Conservation (phyloP, 2,888 invertebrate species). For the Cryptosula pallasiana region DNA sequence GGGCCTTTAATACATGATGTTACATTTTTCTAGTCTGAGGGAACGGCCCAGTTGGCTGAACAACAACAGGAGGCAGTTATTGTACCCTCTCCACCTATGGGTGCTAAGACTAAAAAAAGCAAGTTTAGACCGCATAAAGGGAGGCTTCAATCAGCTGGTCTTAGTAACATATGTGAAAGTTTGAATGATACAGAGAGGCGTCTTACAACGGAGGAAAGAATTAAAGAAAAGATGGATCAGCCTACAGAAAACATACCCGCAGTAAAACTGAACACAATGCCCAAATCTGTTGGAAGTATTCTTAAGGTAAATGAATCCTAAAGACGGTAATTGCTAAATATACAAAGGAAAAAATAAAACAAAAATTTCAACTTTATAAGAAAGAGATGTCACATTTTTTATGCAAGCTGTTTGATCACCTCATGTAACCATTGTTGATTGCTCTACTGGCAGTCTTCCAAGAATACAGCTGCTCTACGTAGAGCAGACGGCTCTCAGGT, state of each 20-base stretch:
- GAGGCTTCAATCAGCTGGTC: constrained; percentile 36
- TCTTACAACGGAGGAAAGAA: constrained; percentile 34
- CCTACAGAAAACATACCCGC: not conserved
- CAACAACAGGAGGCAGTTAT: not conserved
- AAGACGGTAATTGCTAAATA: too few relatives aligned
- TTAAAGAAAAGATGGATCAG: constrained; percentile 29
- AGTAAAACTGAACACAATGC: constrained; percentile 15
- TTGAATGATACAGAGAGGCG: constrained; percentile 42
- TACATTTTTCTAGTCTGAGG: too few relatives aligned
- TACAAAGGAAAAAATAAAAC: too few relatives aligned
- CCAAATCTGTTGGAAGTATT: constrained; percentile 18
- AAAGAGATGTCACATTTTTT: too few relatives aligned
- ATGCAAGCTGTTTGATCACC: too few relatives aligned
- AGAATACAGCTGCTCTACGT: too few relatives aligned
- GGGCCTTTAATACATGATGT: too few relatives aligned
- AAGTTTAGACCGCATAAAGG: constrained; percentile 42
- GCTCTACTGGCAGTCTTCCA: too few relatives aligned
- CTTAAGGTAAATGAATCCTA: constrained; percentile 24
- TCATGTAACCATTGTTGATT: too few relatives aligned
- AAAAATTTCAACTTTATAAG: too few relatives aligned
- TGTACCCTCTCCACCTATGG: not conserved
- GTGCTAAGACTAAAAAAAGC: constrained; percentile 30
- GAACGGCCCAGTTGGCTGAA: too few relatives aligned
- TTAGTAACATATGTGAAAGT: constrained; percentile 39
- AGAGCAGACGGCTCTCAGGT: too few relatives aligned